These are phyloP conservation scores for Craseonycteris thonglongyai DNA, from an alignment of 2,113 vertebrate genomes.

Conservation along the genomic window DNA sequence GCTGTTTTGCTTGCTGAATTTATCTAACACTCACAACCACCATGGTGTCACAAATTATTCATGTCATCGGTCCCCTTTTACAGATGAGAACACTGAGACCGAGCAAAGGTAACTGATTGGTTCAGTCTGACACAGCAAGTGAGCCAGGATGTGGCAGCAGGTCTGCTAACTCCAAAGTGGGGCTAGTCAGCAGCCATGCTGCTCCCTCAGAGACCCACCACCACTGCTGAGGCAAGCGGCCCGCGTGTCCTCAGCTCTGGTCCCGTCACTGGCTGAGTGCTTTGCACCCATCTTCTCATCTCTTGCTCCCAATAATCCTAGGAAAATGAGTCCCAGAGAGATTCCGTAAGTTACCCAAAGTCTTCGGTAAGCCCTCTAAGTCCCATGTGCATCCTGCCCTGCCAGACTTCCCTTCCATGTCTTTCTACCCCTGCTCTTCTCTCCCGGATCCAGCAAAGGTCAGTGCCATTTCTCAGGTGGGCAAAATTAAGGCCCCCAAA, in stretches of 20 bases:
- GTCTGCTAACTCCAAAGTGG: not conserved
- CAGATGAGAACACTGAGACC: not conserved
- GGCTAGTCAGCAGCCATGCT: no score
- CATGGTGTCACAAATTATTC: not conserved
- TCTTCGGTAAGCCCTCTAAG: not conserved
- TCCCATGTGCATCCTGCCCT: not conserved
- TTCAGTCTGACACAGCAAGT: not conserved
- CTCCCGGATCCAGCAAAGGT: not conserved
- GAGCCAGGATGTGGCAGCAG: not conserved
- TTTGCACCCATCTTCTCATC: not conserved
- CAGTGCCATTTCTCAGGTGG: not conserved
- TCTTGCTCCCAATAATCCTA: not conserved
- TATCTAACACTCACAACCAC: not conserved
- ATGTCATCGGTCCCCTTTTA: not conserved
- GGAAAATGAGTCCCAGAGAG: not conserved
- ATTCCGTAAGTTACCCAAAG: not conserved
- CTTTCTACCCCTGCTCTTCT: not conserved
- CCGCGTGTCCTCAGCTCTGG: not conserved
- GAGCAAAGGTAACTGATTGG: not conserved
- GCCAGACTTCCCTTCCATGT: not conserved
- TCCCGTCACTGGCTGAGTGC: not conserved
- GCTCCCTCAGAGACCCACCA: not conserved
- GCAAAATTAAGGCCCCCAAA: not conserved
- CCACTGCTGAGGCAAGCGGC: not conserved
- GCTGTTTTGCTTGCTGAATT: not conserved